Percentiles rank a stretch among this genome's conserved stretches.
Evolutionary conservation across 2,888 invertebrate species (phyloP).

Genomic region (Himalopsyche japonica): DNA sequence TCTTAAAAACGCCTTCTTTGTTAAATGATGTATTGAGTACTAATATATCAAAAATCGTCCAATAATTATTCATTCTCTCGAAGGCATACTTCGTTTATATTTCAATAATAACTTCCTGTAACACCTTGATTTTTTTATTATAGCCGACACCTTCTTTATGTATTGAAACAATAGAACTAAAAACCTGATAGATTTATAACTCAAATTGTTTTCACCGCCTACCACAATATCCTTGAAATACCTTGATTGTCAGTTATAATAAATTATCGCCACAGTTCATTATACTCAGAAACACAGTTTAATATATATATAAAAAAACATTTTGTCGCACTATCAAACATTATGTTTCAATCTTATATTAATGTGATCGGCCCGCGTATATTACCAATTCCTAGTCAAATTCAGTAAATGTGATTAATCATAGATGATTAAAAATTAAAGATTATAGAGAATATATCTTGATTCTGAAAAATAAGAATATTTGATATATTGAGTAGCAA

Average conservation of each 20-base stretch:
- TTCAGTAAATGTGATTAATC: neutral
- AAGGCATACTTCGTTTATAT: neutral
- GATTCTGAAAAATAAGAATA: no score
- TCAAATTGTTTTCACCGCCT: constrained; percentile 1
- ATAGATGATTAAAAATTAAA: neutral
- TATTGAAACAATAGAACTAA: neutral
- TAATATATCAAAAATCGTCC: neutral
- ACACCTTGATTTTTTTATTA: neutral
- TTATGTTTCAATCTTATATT: neutral
- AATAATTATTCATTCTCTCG: neutral
- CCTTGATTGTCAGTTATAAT: neutral
- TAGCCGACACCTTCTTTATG: neutral
- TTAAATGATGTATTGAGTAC: no score
- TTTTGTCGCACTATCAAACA: neutral
- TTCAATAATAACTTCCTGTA: neutral
- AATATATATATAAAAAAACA: neutral
- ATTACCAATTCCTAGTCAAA: neutral
- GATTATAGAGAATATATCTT: no score
- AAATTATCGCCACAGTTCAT: neutral
- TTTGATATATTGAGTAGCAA: no score
- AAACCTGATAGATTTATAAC: neutral
- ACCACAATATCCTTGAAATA: constrained; percentile 1
- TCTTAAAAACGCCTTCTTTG: no score
- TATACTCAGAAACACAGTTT: neutral
- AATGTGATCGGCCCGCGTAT: neutral